phyloP scores from a whole-genome alignment of 2,113 vertebrate genomes.

The Alethe diademata region DNA sequence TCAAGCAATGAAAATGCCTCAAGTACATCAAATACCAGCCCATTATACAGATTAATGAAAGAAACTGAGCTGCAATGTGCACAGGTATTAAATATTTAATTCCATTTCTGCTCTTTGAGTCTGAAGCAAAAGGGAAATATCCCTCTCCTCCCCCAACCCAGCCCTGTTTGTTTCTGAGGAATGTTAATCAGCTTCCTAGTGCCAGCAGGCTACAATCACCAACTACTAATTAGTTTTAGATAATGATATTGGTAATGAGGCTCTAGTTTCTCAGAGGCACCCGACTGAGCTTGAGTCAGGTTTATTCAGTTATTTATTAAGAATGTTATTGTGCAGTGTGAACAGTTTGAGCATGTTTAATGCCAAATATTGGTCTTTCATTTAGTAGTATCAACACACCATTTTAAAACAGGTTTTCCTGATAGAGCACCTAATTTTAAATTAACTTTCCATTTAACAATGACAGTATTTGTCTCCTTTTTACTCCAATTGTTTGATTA shows the following conservation, averaged over 20 bases:
- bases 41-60: not conserved
- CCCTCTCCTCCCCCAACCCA: not conserved
- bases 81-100: slow-evolving; percentile 22
- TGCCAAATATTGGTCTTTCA: not conserved
- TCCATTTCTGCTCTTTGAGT: not conserved
- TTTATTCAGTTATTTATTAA: slow-evolving; percentile 22
- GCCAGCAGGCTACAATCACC: slow-evolving; percentile 51
- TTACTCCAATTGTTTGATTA: not conserved
- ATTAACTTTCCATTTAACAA: not conserved
- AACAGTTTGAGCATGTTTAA: slow-evolving; percentile 1
- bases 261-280: slow-evolving; percentile 11
- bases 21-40: not conserved
- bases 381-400: not conserved
- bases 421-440: not conserved
- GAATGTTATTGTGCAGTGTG: not conserved
- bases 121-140: not conserved
- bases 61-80: not conserved
- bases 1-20: not conserved
- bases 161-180: slow-evolving; percentile 13
- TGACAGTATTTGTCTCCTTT: not conserved
- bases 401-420: not conserved
- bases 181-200: slow-evolving; percentile 44
- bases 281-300: slow-evolving; percentile 1
- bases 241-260: slow-evolving; percentile 48
- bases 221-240: slow-evolving; percentile 55